phyloP scores from a whole-genome alignment of 2,797 vertebrate species.

The Parotocinclus haroldoi region DNA sequence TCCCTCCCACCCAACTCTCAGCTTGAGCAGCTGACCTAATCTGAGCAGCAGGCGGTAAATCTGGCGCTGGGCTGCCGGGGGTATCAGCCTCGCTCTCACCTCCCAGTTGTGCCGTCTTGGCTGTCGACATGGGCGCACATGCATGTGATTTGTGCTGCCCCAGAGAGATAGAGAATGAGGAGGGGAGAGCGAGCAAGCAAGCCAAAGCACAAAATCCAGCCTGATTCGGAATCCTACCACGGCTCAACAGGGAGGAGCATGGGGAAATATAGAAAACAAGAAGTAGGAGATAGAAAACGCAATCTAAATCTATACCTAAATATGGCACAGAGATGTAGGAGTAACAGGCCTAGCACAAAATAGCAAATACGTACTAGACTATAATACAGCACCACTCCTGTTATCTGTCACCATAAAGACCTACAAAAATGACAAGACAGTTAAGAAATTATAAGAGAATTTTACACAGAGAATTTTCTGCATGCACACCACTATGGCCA shows the following conservation, averaged over 20 bases:
- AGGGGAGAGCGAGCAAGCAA: constrained; percentile 11
- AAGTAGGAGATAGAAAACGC: not conserved
- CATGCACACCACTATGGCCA: too few relatives aligned
- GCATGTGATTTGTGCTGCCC: constrained; percentile 40
- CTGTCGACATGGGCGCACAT: constrained; percentile 37
- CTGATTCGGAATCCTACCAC: constrained; percentile 2
- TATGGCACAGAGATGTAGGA: constrained; percentile 10
- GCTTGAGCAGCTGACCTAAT: constrained; percentile 46
- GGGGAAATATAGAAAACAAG: not conserved
- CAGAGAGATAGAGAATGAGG: constrained; percentile 49
- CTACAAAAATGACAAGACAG: too few relatives aligned
- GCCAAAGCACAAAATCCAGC: constrained; percentile 4
- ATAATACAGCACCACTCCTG: too few relatives aligned
- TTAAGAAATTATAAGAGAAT: too few relatives aligned
- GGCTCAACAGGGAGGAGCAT: constrained; percentile 6
- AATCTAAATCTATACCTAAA: constrained; percentile 11
- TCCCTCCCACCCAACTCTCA: constrained; percentile 18
- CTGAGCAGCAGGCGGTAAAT: constrained; percentile 43
- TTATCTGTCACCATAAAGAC: too few relatives aligned
- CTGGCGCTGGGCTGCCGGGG: constrained; percentile 30
- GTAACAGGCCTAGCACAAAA: not conserved
- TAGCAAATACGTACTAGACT: too few relatives aligned
- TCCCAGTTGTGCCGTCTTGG: constrained; percentile 34
- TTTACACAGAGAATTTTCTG: too few relatives aligned
- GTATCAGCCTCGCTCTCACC: constrained; percentile 35